Base-by-base conservation (phyloP, 2,797 vertebrate genomes). In the Cossypha caffra region DNA sequence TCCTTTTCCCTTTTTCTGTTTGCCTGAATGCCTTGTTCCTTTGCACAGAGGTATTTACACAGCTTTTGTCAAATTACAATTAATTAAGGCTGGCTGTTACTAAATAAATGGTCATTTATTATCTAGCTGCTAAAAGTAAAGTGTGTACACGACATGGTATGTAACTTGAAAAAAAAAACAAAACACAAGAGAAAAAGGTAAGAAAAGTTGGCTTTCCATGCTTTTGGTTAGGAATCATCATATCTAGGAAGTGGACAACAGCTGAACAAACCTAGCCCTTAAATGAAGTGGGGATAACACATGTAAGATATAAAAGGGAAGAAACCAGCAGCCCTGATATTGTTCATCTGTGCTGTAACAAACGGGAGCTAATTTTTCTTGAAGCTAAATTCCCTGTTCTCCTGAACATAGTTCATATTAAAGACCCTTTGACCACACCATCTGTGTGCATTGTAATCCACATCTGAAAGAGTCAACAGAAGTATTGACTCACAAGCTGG, bases 391-490 rank as follows among this genome's bases (percentile, higher is more conserved):
- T 91, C 76, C 87, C 59, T 33, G 23, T 71, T 95, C 57, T 86
- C 69, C 83, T 40, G 48, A 82, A 40, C 28, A 15, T 40, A 33
- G 67, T 29, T 74, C 31, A 9, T 14, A 43, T 31, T 24, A 47
- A 78, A 90, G 89, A 84, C 58, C 35, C 75, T 90, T 71, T 87
- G 63, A 80, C 76, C 58, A 24, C 24, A 28, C 47, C 74, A 77
- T 88, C 61, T 94, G 80, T 90, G 95, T 78, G 81, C 80, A 45
- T 8, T 88, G 68, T 80, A 81, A 90, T 40, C 64, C 88, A 62
- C 67, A 11, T 74, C 52, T 48, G 2, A 71, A 76, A 87, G 76
- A 90, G 48, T 91, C 88, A 95, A 91, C 77, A 92, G 67, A 79
- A 92, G 58, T 82, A 92, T 72, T 96, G 92, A 86, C 88, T 93